Conservation (phyloP, 2,113 vertebrate species). For the Myodes glareolus region DNA sequence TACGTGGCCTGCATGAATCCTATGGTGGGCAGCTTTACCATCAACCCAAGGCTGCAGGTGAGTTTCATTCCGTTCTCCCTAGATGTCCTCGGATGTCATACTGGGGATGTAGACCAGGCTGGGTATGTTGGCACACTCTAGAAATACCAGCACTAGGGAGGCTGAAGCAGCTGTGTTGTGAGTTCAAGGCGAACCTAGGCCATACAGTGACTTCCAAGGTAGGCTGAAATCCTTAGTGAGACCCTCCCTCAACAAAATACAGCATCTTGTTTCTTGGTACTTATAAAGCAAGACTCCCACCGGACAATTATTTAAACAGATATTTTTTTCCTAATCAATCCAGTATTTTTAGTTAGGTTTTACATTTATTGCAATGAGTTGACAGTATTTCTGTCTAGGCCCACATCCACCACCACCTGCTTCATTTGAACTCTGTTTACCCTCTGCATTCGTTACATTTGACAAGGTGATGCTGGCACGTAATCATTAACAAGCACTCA, state of each 20-base stretch:
- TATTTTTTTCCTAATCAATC: neutral
- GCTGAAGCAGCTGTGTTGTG: too few relatives aligned
- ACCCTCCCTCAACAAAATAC: neutral
- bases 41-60: constrained; percentile 91
- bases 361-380: neutral
- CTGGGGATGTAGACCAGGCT: neutral
- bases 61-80: neutral
- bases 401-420: fast-evolving
- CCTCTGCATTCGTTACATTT: neutral
- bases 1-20: constrained; percentile 91
- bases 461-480: neutral
- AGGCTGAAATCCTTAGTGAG: neutral
- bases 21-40: constrained; percentile 88
- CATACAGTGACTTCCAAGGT: neutral
- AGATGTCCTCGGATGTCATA: neutral
- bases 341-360: neutral
- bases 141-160: neutral
- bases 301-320: neutral
- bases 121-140: neutral
- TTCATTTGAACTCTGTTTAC: neutral
- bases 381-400: neutral
- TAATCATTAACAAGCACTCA: neutral
- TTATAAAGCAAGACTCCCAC: neutral
- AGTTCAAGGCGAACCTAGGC: neutral
- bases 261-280: constrained; percentile 24